Evolutionary conservation across 2,113 vertebrate genomes (phyloP), one percentile per base, ranked within the genome.

Genomic region (Bathybates hornii): DNA sequence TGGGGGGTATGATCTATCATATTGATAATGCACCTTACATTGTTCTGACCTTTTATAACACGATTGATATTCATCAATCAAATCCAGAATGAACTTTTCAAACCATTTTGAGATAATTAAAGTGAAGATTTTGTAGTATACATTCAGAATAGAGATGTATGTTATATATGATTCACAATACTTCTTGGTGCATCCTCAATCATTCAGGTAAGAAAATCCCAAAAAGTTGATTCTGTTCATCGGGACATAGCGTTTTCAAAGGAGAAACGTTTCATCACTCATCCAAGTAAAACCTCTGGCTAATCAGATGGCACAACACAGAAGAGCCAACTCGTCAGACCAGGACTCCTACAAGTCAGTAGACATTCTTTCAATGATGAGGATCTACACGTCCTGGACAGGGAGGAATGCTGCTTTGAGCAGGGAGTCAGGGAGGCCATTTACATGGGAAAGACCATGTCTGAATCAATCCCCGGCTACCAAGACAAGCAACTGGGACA

Each of bases 271-370:
- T 56, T 24, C 21, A 56, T 56, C 53, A 7, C 54, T 56, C 21
- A 56, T 56, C 54, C 21, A 27, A 56, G 21, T 27, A 56, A 56
- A 56, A 59, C 56, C 13, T 59, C 56, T 59, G 56, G 13, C 7
- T 59, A 59, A 59, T 29, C 56, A 16, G 24, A 59, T 59, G 24
- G 56, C 24, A 2, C 1, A 9, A 59, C 56, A 59, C 56, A 59
- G 13, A 59, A 0, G 0, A 59, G 56, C 13, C 13, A 57, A 56
- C 54, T 56, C 1, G 1, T 56, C 54, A 56, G 54, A 12, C 54
- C 21, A 2, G n/a, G 53, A 54, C 10, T 0, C 21, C 54, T 56
- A 56, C 54, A 27, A 56, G 21, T 56, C 12, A 56, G 54, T 0
- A 24, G 54, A 56, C 21, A 56, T 27, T 27, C 11, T 56, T 27